Percentiles rank a stretch among this genome's conserved stretches.
Conservation (phyloP, 2,113 vertebrate genomes). For the Pedetes capensis region DNA sequence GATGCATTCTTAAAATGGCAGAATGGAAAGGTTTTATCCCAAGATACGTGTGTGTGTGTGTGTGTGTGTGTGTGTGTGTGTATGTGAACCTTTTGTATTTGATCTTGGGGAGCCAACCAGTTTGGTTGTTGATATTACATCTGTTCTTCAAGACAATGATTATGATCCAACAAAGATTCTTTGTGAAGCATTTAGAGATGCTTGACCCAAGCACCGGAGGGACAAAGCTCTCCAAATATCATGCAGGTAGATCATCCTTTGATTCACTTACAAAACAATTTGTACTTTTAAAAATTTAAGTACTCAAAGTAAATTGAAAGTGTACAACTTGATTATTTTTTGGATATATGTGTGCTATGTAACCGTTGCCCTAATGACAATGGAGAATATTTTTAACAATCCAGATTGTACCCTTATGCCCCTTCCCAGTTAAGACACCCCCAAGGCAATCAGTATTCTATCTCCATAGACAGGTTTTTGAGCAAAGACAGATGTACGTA, state of each 20-base stretch:
- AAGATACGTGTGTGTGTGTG: no score
- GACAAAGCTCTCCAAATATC: neutral
- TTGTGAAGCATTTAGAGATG: neutral
- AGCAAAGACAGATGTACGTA: neutral
- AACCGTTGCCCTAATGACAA: neutral
- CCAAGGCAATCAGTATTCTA: neutral
- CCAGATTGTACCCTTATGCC: neutral
- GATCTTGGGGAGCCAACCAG: neutral
- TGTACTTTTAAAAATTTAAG: neutral
- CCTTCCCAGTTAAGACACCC: neutral
- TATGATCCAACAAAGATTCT: conserved; percentile 11
- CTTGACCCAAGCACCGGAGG: neutral
- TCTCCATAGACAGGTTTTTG: neutral
- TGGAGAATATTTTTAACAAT: neutral
- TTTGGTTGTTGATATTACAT: neutral
- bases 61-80: no score
- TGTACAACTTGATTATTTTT: neutral
- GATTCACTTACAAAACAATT: neutral
- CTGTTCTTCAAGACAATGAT: neutral
- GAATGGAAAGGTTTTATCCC: no score
- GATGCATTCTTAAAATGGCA: no score
- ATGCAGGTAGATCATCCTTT: neutral
- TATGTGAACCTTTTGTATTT: no score
- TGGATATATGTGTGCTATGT: neutral
- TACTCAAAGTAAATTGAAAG: neutral